Evolutionary conservation across 2,113 vertebrate genomes (phyloP).

Genomic region (Leiothrix lutea): DNA sequence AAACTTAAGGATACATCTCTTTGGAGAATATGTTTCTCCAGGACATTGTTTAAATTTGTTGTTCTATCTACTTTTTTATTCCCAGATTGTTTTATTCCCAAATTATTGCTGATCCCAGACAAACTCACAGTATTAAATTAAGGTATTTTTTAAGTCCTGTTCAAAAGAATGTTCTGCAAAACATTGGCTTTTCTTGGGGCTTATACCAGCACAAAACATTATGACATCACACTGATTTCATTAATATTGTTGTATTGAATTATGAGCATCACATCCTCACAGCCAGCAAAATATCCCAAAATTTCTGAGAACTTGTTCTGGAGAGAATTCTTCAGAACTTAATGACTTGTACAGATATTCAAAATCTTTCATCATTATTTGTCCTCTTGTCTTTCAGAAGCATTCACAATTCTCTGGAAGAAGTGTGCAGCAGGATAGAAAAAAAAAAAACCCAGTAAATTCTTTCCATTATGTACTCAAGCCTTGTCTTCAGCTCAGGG

Average conservation of each 20-base stretch:
- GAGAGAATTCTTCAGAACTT: not conserved
- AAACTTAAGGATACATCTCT: not conserved
- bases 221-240: not conserved
- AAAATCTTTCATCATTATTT: not conserved
- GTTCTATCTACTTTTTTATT: not conserved
- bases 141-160: not conserved
- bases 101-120: not conserved
- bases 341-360: not conserved
- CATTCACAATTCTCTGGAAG: not conserved
- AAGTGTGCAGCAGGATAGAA: not conserved
- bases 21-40: not conserved
- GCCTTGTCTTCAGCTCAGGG: not conserved
- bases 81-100: no score
- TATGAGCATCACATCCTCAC: not conserved
- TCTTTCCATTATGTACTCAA: not conserved
- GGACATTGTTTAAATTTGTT: not conserved
- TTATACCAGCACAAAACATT: not conserved
- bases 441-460: not conserved
- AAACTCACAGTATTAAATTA: not conserved
- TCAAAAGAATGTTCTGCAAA: not conserved
- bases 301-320: not conserved
- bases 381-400: not conserved
- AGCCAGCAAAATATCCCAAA: not conserved
- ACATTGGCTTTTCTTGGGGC: not conserved
- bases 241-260: not conserved